Conservation (phyloP, 2,888 invertebrate species). For the Kryphioiulus occultus region DNA sequence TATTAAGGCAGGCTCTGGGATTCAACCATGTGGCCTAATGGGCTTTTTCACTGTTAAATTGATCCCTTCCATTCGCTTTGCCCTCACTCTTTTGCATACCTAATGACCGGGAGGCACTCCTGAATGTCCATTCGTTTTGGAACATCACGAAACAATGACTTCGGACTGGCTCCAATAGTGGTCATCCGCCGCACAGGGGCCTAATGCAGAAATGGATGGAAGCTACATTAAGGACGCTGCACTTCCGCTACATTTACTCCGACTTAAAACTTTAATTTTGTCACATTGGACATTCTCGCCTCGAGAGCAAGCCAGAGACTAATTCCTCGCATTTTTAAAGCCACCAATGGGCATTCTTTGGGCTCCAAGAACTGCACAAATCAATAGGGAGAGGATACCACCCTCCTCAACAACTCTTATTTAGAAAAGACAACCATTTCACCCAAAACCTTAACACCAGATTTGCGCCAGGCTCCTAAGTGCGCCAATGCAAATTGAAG, state of each 20-base stretch:
- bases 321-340: not conserved
- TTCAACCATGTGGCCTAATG: not conserved
- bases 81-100: not conserved
- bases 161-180: not conserved
- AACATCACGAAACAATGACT: not conserved
- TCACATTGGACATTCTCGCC: not conserved
- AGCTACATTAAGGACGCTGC: not conserved
- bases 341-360: not conserved
- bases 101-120: not conserved
- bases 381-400: not conserved
- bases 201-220: slow-evolving; percentile 19
- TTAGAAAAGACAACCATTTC: not conserved
- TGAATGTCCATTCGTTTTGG: not conserved
- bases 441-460: not conserved
- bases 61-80: not conserved
- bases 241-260: slow-evolving; percentile 30
- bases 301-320: not conserved
- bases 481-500: not conserved
- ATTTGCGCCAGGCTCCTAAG: not conserved
- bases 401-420: not conserved
- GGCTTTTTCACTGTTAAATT: slow-evolving; percentile 4
- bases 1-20: not conserved
- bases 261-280: not conserved
- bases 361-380: not conserved
- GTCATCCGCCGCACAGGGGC: not conserved